These are phyloP conservation scores for Amorpha juglandis DNA, from an alignment of 2,888 invertebrate genomes.

Conservation along the genomic window DNA sequence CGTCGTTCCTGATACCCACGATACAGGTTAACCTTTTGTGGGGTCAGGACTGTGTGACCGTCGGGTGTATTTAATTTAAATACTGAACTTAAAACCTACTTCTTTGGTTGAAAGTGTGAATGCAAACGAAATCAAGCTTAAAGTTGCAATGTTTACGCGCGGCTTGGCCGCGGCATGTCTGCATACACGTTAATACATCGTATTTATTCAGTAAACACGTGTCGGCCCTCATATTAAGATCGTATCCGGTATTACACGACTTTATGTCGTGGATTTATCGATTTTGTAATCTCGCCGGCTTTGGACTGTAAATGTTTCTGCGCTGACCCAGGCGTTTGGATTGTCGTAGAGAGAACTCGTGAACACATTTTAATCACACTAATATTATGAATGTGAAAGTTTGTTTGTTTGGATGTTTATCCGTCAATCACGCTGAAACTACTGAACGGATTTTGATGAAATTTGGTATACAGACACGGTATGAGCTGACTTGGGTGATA, in stretches of 20 bases:
- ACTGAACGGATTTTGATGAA: too few species aligned
- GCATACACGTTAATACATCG: neutral
- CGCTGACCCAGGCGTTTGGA: neutral
- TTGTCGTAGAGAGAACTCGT: neutral
- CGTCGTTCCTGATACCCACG: too few species aligned
- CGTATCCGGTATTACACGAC: conserved; percentile 45
- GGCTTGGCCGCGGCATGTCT: neutral
- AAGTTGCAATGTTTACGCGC: neutral
- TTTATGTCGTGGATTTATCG: conserved; percentile 48
- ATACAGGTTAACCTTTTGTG: too few species aligned
- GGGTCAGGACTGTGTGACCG: too few species aligned
- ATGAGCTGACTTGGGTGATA: too few species aligned
- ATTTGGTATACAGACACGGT: too few species aligned
- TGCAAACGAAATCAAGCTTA: neutral
- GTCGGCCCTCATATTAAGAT: conserved; percentile 37
- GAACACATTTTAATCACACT: neutral
- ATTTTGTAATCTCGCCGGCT: conserved; percentile 40
- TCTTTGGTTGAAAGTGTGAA: neutral
- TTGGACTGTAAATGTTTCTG: conserved; percentile 14
- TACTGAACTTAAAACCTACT: too few species aligned
- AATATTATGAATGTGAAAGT: too few species aligned
- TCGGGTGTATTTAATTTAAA: too few species aligned
- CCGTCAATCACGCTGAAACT: too few species aligned
- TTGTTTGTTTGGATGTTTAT: too few species aligned
- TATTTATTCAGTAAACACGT: conserved; percentile 25